Conservation (phyloP, 2,797 vertebrate genomes). For the Macrochelys suwanniensis region DNA sequence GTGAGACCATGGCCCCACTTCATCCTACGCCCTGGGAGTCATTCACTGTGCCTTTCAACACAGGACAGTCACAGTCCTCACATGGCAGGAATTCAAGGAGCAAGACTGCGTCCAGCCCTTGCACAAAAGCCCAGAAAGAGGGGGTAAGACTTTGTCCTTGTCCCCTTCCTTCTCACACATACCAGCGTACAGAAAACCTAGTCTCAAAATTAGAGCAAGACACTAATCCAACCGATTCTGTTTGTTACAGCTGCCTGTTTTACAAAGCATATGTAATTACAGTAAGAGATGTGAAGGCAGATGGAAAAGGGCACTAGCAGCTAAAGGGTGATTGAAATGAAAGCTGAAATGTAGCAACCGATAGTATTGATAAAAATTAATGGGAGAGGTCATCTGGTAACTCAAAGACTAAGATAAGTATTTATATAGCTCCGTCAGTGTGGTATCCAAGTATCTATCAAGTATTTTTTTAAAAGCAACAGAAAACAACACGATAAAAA, state of each 20-base stretch:
- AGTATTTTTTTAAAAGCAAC: neutral
- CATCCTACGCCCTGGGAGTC: conserved; percentile 47
- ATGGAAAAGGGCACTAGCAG: neutral
- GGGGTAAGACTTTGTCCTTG: neutral
- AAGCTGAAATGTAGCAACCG: neutral
- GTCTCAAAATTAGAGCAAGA: neutral
- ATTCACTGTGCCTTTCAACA: neutral
- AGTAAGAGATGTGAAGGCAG: neutral
- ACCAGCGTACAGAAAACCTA: neutral
- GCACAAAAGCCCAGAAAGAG: neutral
- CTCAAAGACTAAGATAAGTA: neutral
- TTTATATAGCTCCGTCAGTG: neutral
- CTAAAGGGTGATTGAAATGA: conserved; percentile 1
- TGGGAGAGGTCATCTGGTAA: neutral
- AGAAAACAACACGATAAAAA: neutral
- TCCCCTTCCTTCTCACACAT: neutral
- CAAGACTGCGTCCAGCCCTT: conserved; percentile 18
- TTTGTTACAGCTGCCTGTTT: neutral
- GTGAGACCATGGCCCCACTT: conserved; percentile 39
- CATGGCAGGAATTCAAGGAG: neutral
- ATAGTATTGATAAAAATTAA: conserved; percentile 45
- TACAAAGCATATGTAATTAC: neutral
- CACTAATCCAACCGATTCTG: neutral
- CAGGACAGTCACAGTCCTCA: neutral
- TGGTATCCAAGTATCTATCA: neutral